Conservation (phyloP, 2,888 invertebrate species). For the Hedychridium roseum region DNA sequence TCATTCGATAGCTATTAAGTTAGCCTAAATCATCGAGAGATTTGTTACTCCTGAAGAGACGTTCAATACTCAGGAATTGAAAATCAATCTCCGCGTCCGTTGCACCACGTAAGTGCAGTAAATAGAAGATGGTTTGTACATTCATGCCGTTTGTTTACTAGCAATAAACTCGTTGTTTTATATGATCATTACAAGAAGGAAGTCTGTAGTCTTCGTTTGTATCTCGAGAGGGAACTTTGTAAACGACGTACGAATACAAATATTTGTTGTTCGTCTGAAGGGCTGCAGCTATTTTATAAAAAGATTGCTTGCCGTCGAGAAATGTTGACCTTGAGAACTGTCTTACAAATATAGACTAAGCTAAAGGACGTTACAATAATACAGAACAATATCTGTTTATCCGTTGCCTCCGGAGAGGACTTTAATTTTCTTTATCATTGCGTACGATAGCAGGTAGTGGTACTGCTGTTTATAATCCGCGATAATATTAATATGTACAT, state of each 20-base stretch:
- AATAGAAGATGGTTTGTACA: constrained; percentile 27
- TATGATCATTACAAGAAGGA: constrained; percentile 3
- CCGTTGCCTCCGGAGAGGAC: no score
- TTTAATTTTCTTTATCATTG: constrained; percentile 22
- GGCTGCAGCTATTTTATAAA: constrained; percentile 39
- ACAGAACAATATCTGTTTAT: constrained; percentile 14
- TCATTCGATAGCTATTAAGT: constrained; percentile 45
- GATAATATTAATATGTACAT: constrained; percentile 33
- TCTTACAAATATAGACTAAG: constrained; percentile 16
- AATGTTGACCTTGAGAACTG: constrained; percentile 17
- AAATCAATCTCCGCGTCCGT: constrained; percentile 32
- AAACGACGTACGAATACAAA: constrained; percentile 10
- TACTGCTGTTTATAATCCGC: constrained; percentile 36
- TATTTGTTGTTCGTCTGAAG: no score
- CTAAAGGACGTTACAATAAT: constrained; percentile 10
- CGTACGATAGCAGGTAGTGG: constrained; percentile 36
- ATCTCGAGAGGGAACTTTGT: neutral
- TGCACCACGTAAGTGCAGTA: constrained; percentile 15
- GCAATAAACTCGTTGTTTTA: constrained; percentile 34
- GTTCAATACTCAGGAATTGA: constrained; percentile 37
- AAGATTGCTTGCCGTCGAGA: constrained; percentile 46
- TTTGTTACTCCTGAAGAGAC: constrained; percentile 25
- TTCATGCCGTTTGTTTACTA: constrained; percentile 30
- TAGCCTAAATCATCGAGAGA: constrained; percentile 40
- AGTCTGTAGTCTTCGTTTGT: neutral